Percentiles rank a stretch among this genome's conserved stretches.
Conservation (phyloP, 1,140 invertebrate species). For the Tetragonula clypearis region DNA sequence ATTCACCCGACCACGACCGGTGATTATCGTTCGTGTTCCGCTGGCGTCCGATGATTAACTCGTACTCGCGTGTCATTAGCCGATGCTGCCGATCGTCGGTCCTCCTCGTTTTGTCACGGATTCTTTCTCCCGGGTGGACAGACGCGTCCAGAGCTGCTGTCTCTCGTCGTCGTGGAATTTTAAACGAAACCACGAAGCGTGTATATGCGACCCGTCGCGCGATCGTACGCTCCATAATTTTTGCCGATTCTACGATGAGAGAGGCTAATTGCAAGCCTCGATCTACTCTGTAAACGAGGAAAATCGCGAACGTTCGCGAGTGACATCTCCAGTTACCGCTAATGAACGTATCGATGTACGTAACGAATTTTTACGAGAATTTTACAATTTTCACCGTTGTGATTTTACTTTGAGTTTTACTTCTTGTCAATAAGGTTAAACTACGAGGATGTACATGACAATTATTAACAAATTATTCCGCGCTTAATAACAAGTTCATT, state of each 20-base stretch:
- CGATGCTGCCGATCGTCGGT: conserved; percentile 10
- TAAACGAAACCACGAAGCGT: background rate
- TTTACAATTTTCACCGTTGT: background rate
- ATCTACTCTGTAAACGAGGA: background rate
- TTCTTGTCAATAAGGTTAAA: no score
- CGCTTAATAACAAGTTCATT: no score
- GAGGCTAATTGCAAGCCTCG: background rate
- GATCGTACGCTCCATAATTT: background rate
- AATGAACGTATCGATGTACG: no score
- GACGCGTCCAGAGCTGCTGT: background rate
- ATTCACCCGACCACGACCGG: background rate
- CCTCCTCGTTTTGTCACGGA: conserved; percentile 4
- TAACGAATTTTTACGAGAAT: conserved; percentile 6
- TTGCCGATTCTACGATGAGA: background rate
- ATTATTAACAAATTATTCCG: no score
- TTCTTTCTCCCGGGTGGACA: background rate
- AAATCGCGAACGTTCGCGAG: no score
- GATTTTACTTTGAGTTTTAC: no score
- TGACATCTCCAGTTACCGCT: background rate
- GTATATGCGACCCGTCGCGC: background rate
- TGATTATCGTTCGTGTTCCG: conserved; percentile 37
- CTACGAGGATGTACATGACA: no score
- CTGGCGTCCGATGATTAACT: conserved; percentile 46
- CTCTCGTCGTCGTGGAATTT: background rate
- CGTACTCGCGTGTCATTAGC: conserved; percentile 52